phyloP scores from a whole-genome alignment of 2,888 invertebrate genomes.

The Chymomyza amoena region DNA sequence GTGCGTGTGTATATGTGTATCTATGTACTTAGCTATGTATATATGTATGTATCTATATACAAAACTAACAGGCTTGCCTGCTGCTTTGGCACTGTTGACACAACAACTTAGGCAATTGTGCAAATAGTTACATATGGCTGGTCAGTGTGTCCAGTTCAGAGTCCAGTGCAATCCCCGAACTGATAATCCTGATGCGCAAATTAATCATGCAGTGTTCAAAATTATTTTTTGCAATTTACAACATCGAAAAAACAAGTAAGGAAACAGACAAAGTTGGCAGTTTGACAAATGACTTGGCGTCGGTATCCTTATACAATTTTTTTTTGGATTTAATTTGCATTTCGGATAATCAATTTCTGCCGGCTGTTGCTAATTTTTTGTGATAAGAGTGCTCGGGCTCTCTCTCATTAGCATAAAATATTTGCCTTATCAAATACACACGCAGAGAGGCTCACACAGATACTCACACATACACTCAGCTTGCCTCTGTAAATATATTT shows the following conservation, averaged over 20 bases:
- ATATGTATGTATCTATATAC: too few relatives aligned
- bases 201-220: slow-evolving; percentile 49
- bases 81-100: slow-evolving; percentile 44
- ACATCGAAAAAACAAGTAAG: slow-evolving; percentile 11
- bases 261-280: slow-evolving; percentile 23
- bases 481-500: too few relatives aligned
- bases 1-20: not conserved
- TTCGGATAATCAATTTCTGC: slow-evolving; percentile 59
- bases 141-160: slow-evolving; percentile 35
- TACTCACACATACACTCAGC: not conserved
- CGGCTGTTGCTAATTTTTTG: slow-evolving; percentile 47
- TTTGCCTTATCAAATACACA: slow-evolving; percentile 6
- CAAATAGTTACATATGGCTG: slow-evolving; percentile 45
- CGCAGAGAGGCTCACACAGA: not conserved
- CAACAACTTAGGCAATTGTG: slow-evolving; percentile 63
- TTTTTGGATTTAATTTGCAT: slow-evolving; percentile 58
- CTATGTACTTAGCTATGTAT: not conserved
- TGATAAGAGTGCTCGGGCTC: slow-evolving; percentile 34
- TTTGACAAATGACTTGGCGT: slow-evolving; percentile 44
- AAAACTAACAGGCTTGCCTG: not conserved
- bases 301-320: slow-evolving; percentile 12
- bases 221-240: not conserved
- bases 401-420: slow-evolving; percentile 43
- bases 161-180: slow-evolving; percentile 15
- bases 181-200: slow-evolving; percentile 55